Percentiles rank a stretch among this genome's conserved stretches.
Conservation (phyloP, 1,140 invertebrate species). For the Brachionus rubens region DNA sequence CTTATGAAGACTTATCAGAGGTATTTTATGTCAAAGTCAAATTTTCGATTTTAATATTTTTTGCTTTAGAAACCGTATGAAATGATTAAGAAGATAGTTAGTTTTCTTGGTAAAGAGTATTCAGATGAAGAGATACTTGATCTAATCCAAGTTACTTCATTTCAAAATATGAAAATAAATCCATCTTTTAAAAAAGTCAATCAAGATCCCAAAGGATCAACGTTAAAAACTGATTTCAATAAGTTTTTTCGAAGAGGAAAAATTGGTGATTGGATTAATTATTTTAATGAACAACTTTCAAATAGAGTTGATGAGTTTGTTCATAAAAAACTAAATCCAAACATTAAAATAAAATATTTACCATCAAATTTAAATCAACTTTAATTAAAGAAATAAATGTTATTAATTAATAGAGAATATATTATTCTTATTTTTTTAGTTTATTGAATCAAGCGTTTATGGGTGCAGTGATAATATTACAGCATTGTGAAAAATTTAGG, state of each 20-base stretch:
- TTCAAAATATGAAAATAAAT: constrained; percentile 26
- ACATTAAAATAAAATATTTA: not conserved
- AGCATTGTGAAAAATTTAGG: no score
- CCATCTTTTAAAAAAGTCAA: not conserved
- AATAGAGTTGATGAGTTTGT: not conserved
- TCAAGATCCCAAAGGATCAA: no score
- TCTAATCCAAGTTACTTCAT: not conserved
- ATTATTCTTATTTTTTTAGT: no score
- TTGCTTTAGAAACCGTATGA: not conserved
- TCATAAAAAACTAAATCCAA: not conserved
- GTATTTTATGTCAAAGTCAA: not conserved
- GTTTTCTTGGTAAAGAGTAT: not conserved
- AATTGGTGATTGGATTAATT: not conserved
- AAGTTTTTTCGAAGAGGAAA: constrained; percentile 23
- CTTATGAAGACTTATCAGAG: constrained; percentile 17
- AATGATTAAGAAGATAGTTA: not conserved
- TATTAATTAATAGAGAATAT: no score
- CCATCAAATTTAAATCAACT: no score
- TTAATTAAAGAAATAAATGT: no score
- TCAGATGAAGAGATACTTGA: not conserved
- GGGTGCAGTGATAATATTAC: no score
- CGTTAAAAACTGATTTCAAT: not conserved
- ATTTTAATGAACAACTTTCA: constrained; percentile 23
- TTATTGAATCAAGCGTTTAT: no score
- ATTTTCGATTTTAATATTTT: not conserved